These are phyloP conservation scores for Apodemia hepburni DNA, from an alignment of 2,888 invertebrate genomes.

Conservation along the genomic window DNA sequence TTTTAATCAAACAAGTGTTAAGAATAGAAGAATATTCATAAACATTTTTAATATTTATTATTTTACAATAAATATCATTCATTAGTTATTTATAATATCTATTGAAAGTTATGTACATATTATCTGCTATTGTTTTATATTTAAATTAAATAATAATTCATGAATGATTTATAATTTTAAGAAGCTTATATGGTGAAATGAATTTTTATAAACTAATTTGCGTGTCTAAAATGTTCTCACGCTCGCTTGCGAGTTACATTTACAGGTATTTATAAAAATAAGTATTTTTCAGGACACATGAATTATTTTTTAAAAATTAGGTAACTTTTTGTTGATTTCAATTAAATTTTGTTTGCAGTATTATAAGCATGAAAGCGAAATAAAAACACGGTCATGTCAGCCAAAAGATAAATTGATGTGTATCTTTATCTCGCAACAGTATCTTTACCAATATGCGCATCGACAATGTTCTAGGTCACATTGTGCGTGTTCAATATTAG, in stretches of 20 bases:
- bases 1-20: too few relatives aligned
- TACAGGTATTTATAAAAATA: constrained; percentile 33
- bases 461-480: constrained; percentile 40
- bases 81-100: too few relatives aligned
- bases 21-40: too few relatives aligned
- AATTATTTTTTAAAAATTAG: constrained; percentile 38
- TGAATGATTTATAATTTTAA: neutral
- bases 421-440: constrained; percentile 55
- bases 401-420: constrained; percentile 36
- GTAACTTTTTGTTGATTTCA: constrained; percentile 18
- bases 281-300: constrained; percentile 33
- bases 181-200: constrained; percentile 9
- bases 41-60: too few relatives aligned
- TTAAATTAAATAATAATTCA: neutral
- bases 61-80: too few relatives aligned
- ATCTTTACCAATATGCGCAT: constrained; percentile 46
- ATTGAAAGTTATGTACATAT: too few relatives aligned
- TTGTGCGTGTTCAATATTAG: constrained; percentile 50
- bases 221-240: constrained; percentile 32
- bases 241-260: constrained; percentile 25
- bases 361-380: constrained; percentile 37
- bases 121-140: too few relatives aligned
- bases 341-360: constrained; percentile 1
- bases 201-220: constrained; percentile 39
- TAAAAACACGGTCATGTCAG: constrained; percentile 40